Percentiles rank a stretch among this genome's conserved stretches.
These are phyloP conservation scores for Tupiocoris notatus DNA, from an alignment of 2,888 invertebrate genomes.

Conservation along the genomic window DNA sequence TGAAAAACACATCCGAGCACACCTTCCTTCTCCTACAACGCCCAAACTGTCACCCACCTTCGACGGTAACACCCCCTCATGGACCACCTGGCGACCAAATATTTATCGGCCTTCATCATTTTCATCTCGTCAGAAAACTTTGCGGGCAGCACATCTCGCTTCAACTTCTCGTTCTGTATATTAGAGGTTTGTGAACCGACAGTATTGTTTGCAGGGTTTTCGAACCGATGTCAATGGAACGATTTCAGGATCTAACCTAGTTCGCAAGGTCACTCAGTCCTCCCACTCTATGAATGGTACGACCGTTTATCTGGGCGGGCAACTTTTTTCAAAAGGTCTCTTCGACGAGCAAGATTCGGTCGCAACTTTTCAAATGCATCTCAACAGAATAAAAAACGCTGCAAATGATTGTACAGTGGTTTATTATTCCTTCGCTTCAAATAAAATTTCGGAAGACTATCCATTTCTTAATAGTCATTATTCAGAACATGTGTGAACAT, in stretches of 20 bases:
- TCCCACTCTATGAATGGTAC: not conserved
- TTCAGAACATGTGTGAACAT: too few relatives aligned
- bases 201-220: not conserved
- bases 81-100: constrained; percentile 16
- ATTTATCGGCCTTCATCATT: constrained; percentile 35
- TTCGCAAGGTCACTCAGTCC: not conserved
- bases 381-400: not conserved
- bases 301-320: not conserved
- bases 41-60: constrained; percentile 32
- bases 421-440: too few relatives aligned
- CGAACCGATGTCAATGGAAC: not conserved
- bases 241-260: not conserved
- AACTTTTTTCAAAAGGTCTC: not conserved
- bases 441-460: too few relatives aligned
- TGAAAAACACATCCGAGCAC: constrained; percentile 38
- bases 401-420: too few relatives aligned
- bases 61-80: not conserved
- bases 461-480: too few relatives aligned
- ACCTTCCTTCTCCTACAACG: constrained; percentile 23
- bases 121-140: constrained; percentile 41
- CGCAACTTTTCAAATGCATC: not conserved
- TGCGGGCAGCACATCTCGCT: not conserved
- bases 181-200: not conserved
- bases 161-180: not conserved
- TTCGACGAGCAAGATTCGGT: not conserved